Base-by-base conservation (phyloP, 1,140 invertebrate genomes). In the Calephelis virginiensis region DNA sequence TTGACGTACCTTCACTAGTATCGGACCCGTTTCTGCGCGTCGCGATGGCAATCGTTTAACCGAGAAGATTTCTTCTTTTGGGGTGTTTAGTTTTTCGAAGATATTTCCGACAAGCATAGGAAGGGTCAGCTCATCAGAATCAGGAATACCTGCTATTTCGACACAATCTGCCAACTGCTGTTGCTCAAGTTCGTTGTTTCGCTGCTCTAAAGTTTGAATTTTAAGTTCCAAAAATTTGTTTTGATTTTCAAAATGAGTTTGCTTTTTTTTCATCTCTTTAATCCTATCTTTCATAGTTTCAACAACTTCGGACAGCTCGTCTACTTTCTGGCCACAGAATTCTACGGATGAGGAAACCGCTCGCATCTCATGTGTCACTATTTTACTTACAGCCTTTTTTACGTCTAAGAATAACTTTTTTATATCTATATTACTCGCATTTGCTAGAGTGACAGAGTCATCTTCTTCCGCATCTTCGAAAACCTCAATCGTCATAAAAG, bases 111-210 rank as follows among this genome's bases (percentile, higher is more conserved):
- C 47, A 5, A 73, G 13, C 13, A 63, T 49, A 0, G 14, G 37
- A 4, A 59, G 48, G 43, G 67, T 65, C 49, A 63, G 50, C 10
- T 68, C 46, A 10, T 63, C 56, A 40, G 45, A 28, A 0, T 53
- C 37, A 0, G 72, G 72, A n/a, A 74, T 37, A n/a, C 62, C 64
- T 12, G 45, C 49, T 8, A 70, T 71, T 48, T 74, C 72, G 14
- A 73, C 40, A 47, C 62, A 65, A 11, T 66, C 40, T 14, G 2
- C 11, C 11, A 74, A 64, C 13, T 38, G 10, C 11, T 64, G 13
- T 40, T 73, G 72, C 45, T 73, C 72, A 13, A 68, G 28, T 50
- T 49, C 66, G 6, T 43, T 60, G 43, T 64, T 64, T 13, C 56
- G 49, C 48, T 73, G 68, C 67, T 73, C 72, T 12, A 73, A 38